Percentiles rank a stretch among this genome's conserved stretches.
These are phyloP conservation scores for Cephalotes varians DNA, from an alignment of 2,888 invertebrate species.

Conservation along the genomic window DNA sequence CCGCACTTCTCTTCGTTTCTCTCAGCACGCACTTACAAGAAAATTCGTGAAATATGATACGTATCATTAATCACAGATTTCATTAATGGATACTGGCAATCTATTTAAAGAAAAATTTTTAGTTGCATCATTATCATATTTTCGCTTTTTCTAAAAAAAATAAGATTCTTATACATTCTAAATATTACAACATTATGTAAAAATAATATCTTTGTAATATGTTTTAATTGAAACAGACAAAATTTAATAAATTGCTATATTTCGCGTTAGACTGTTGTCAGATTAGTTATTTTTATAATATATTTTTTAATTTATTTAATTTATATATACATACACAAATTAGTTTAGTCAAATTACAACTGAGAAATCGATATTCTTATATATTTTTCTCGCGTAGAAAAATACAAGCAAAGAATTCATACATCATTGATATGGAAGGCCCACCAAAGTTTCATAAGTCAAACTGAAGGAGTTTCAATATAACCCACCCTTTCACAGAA, in stretches of 20 bases:
- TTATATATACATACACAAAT: neutral
- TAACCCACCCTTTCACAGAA: conserved; percentile 71
- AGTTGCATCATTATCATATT: neutral
- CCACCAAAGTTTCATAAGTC: conserved; percentile 49
- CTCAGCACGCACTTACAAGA: conserved; percentile 46
- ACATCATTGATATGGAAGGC: conserved; percentile 34
- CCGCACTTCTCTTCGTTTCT: conserved; percentile 43
- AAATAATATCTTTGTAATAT: neutral
- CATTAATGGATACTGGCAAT: neutral
- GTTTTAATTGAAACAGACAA: neutral
- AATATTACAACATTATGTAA: neutral
- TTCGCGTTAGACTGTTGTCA: neutral
- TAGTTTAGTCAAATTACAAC: neutral
- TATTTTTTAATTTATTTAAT: no score
- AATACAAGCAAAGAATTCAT: conserved; percentile 8
- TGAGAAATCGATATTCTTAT: neutral
- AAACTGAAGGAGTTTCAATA: conserved; percentile 80
- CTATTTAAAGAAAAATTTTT: neutral
- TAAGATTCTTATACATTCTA: neutral
- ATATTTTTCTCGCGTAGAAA: neutral
- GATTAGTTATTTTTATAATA: neutral
- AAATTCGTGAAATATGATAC: conserved; percentile 27
- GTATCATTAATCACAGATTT: conserved; percentile 33
- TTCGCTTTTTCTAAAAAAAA: neutral
- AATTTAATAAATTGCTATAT: neutral